phyloP scores from a whole-genome alignment of 2,113 vertebrate genomes.

The human region GRCh38 chr14:81794001-81794500 shows the following conservation, averaged over 20 bases:
- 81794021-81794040: slow-evolving; percentile 12
- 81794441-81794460: slow-evolving; percentile 57
- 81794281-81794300: slow-evolving; percentile 67
- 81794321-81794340: slow-evolving; percentile 75
- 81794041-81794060: neutral
- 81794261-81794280: slow-evolving; percentile 35
- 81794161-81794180: slow-evolving; percentile 12
- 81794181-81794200: slow-evolving; percentile 58
- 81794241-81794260: slow-evolving; percentile 45
- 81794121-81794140: slow-evolving; percentile 50
- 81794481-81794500: neutral
- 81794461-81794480: slow-evolving; percentile 34
- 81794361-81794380: slow-evolving; percentile 61
- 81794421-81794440: slow-evolving; percentile 58
- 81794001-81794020: neutral
- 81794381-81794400: slow-evolving; percentile 66
- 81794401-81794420: slow-evolving; percentile 44
- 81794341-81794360: slow-evolving; percentile 42
- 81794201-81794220: slow-evolving; percentile 47
- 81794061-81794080: neutral
- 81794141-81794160: slow-evolving; percentile 33
- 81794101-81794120: slow-evolving; percentile 39
- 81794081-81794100: slow-evolving; percentile 50
- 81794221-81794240: slow-evolving; percentile 55
- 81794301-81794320: slow-evolving; percentile 61